Percentiles rank a stretch among this genome's conserved stretches.
Evolutionary conservation across 2,888 invertebrate genomes (phyloP).

Genomic region (Pedicia rivosa): DNA sequence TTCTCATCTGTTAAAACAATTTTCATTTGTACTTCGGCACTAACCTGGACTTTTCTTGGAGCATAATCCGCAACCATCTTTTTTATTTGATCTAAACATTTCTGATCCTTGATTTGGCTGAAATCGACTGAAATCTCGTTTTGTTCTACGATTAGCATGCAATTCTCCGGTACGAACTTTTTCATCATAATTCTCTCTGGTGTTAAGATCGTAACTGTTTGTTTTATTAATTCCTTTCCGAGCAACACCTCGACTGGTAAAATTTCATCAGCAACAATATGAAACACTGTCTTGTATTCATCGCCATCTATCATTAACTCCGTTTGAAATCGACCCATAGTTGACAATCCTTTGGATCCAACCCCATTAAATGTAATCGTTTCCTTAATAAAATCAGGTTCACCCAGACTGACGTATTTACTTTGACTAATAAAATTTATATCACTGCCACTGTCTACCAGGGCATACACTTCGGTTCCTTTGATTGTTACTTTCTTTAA

Average conservation of each 20-base stretch:
- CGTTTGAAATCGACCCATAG: not conserved
- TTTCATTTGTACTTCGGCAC: too few relatives aligned
- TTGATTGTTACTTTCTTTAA: not conserved
- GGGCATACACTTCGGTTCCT: not conserved
- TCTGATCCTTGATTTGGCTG: too few relatives aligned
- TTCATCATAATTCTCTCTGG: not conserved
- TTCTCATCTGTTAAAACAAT: too few relatives aligned
- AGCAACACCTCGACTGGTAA: not conserved
- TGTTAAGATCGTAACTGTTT: not conserved
- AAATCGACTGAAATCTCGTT: too few relatives aligned
- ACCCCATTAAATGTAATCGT: not conserved
- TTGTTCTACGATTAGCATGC: too few relatives aligned
- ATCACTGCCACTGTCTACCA: not conserved
- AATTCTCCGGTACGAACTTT: not conserved
- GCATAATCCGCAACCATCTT: too few relatives aligned
- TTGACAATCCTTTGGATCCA: not conserved
- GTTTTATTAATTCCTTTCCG: not conserved
- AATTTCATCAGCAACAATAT: not conserved
- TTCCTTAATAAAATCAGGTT: not conserved
- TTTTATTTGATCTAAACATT: too few relatives aligned
- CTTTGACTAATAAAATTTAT: not conserved
- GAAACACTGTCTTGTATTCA: not conserved
- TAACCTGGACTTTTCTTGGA: too few relatives aligned
- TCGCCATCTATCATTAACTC: not conserved
- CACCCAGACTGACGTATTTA: not conserved